A percentile compares a stretch with the other conserved stretches of the same genome.
Evolutionary conservation across 2,797 vertebrate genomes (phyloP).

Genomic region (Sebastes hubbsi): DNA sequence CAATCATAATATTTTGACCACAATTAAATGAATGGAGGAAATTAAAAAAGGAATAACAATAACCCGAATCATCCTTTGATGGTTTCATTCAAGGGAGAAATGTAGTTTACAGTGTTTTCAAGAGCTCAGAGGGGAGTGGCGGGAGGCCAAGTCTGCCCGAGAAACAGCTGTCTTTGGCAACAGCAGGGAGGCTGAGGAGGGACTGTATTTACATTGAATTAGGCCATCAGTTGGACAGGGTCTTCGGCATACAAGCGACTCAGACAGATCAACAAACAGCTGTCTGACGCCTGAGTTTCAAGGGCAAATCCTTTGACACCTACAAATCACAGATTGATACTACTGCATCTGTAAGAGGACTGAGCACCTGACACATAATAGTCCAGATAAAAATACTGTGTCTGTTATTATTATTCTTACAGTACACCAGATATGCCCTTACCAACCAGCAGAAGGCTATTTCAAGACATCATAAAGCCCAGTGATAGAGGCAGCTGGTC

Average conservation of each 20-base stretch:
- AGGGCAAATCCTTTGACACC: slow-evolving; percentile 64
- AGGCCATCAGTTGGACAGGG: slow-evolving; percentile 64
- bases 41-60: neutral
- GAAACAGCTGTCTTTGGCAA: slow-evolving; percentile 70
- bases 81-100: slow-evolving; percentile 39
- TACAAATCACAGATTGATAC: slow-evolving; percentile 63
- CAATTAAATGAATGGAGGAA: neutral
- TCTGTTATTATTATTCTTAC: neutral
- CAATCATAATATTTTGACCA: neutral
- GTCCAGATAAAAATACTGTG: slow-evolving; percentile 10
- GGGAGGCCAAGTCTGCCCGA: slow-evolving; percentile 46
- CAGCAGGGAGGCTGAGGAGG: slow-evolving; percentile 60
- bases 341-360: slow-evolving; percentile 37
- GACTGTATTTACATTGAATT: slow-evolving; percentile 70
- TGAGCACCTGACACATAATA: slow-evolving; percentile 36
- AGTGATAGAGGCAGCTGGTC: neutral
- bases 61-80: slow-evolving; percentile 8
- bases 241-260: slow-evolving; percentile 52
- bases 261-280: slow-evolving; percentile 65
- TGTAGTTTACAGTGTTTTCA: slow-evolving; percentile 48
- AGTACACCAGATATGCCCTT: neutral
- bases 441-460: neutral
- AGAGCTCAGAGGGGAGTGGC: slow-evolving; percentile 53
- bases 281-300: slow-evolving; percentile 54
- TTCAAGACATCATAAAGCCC: neutral